phyloP scores from a whole-genome alignment of 1,140 invertebrate genomes.

The Ephestia elutella region DNA sequence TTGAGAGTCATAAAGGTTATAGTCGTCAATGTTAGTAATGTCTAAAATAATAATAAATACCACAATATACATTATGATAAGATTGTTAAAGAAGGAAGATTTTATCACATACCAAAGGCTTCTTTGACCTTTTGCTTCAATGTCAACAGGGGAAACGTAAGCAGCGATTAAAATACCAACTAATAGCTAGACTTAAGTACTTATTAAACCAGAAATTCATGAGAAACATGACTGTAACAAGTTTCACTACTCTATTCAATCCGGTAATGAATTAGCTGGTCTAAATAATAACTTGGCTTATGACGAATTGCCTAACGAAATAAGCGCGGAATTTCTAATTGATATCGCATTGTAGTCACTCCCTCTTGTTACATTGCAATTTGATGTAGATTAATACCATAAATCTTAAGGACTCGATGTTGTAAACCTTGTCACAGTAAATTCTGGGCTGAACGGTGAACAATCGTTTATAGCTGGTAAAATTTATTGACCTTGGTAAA shows the following conservation, averaged over 20 bases:
- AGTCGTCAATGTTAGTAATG: no score
- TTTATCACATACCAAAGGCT: not conserved
- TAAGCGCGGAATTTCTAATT: slow-evolving; percentile 30
- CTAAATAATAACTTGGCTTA: slow-evolving; percentile 33
- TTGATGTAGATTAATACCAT: slow-evolving; percentile 25
- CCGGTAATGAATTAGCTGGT: slow-evolving; percentile 31
- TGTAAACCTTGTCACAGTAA: slow-evolving; percentile 17
- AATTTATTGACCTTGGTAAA: slow-evolving; percentile 16
- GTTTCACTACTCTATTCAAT: slow-evolving; percentile 48
- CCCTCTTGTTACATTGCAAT: slow-evolving; percentile 22
- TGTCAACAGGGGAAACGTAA: not conserved
- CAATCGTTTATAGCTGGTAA: slow-evolving; percentile 17
- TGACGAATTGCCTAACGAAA: slow-evolving; percentile 25
- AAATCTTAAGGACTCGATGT: slow-evolving; percentile 18
- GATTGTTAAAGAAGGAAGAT: not conserved
- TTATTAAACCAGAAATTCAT: not conserved
- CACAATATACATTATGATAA: no score
- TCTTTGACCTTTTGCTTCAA: not conserved
- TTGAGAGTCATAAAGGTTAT: no score
- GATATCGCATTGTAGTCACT: slow-evolving; percentile 32
- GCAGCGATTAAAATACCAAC: not conserved
- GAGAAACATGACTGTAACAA: slow-evolving; percentile 4
- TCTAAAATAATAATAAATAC: no score
- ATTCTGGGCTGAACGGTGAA: slow-evolving; percentile 18
- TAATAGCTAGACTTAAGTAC: not conserved